Conservation (phyloP, 2,113 vertebrate genomes). For the Chrysemys picta region DNA sequence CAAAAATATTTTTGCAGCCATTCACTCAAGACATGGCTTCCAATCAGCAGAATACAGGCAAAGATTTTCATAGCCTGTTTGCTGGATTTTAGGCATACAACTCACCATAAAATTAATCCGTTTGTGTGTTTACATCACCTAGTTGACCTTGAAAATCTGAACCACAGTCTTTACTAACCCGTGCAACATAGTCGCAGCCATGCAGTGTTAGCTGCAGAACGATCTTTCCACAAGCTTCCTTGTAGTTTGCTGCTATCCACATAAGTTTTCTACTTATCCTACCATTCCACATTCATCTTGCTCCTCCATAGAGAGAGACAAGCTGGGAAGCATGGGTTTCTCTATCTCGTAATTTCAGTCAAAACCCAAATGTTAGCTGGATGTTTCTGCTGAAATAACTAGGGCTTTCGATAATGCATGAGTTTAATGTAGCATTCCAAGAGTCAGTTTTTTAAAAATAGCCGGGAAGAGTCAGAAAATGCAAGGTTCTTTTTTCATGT, state of each 20-base stretch:
- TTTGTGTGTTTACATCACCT: background rate
- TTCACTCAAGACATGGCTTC: background rate
- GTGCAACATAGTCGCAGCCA: background rate
- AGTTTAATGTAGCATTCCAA: background rate
- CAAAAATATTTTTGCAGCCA: background rate
- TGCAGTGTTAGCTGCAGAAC: background rate
- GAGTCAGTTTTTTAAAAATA: slow-evolving; percentile 9
- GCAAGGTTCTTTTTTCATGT: background rate
- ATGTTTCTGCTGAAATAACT: background rate
- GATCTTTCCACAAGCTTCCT: background rate
- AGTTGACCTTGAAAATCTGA: background rate
- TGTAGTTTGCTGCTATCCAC: background rate
- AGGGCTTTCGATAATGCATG: background rate
- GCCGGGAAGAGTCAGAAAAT: background rate
- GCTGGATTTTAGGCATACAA: background rate
- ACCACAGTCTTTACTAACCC: background rate
- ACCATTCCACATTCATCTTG: background rate
- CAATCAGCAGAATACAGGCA: background rate
- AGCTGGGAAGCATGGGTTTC: background rate
- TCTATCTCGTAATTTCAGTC: background rate
- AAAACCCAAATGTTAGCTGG: background rate
- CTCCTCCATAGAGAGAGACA: background rate
- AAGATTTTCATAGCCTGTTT: background rate
- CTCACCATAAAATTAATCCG: background rate
- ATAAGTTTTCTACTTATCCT: background rate